phyloP scores from a whole-genome alignment of 1,140 invertebrate genomes.

The Batillaria attramentaria region DNA sequence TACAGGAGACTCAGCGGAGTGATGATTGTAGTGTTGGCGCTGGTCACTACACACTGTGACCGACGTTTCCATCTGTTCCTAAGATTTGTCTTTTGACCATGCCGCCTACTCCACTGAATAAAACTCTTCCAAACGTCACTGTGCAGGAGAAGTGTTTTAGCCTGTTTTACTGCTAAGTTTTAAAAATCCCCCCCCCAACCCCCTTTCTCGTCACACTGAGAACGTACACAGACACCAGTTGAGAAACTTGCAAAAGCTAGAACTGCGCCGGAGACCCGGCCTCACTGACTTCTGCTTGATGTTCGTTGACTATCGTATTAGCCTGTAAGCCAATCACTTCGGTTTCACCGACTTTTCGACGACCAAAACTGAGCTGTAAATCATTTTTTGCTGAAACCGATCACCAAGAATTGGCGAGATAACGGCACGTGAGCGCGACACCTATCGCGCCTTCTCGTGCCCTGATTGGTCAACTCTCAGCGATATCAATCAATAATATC shows the following conservation, averaged over 20 bases:
- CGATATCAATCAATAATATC: slow-evolving; percentile 32
- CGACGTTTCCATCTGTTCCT: too few species aligned
- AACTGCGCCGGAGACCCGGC: neutral
- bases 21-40: too few species aligned
- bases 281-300: neutral
- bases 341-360: neutral
- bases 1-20: too few species aligned
- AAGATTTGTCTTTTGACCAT: too few species aligned
- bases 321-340: neutral
- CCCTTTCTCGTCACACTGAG: too few species aligned
- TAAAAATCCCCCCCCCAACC: too few species aligned
- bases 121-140: too few species aligned
- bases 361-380: neutral
- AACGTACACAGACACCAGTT: too few species aligned
- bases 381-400: neutral
- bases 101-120: too few species aligned
- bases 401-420: neutral
- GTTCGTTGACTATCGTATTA: neutral
- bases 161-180: too few species aligned
- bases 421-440: slow-evolving; percentile 26
- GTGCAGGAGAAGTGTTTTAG: too few species aligned
- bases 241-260: neutral
- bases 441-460: slow-evolving; percentile 19
- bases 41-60: too few species aligned
- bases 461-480: slow-evolving; percentile 26